A percentile compares a stretch with the other conserved stretches of the same genome.
Conservation (phyloP, 2,797 vertebrate genomes). For the Halcyon badia region DNA sequence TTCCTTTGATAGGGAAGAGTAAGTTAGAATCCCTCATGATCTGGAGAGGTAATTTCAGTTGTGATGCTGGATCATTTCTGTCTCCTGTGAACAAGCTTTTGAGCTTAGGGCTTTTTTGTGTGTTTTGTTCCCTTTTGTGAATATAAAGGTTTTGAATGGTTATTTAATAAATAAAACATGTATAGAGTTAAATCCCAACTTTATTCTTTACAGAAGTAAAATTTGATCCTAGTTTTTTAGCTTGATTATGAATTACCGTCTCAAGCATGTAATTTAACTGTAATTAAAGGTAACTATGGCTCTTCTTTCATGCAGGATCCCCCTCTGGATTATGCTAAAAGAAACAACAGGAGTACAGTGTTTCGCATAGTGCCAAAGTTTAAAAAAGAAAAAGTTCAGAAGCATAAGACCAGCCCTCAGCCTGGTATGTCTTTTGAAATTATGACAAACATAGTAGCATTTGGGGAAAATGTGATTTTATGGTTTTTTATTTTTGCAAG, state of each 20-base stretch:
- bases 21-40: not conserved
- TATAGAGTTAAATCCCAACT: not conserved
- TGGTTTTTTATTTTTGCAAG: not conserved
- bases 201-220: not conserved
- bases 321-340: conserved; percentile 95
- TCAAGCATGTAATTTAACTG: not conserved
- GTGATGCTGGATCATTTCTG: not conserved
- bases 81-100: not conserved
- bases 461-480: not conserved
- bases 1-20: not conserved
- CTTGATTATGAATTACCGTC: not conserved
- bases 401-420: conserved; percentile 90
- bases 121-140: not conserved
- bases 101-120: not conserved
- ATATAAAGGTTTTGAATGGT: not conserved
- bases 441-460: not conserved
- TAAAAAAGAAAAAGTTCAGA: conserved; percentile 96
- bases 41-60: not conserved
- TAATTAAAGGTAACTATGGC: not conserved
- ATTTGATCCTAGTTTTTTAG: not conserved
- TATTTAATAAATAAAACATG: not conserved
- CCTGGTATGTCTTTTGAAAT: conserved; percentile 88
- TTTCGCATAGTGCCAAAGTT: conserved; percentile 99
- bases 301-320: conserved; percentile 86
- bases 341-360: conserved; percentile 95